Conservation (phyloP, 1,140 invertebrate species). For the Diorhabda elongata region DNA sequence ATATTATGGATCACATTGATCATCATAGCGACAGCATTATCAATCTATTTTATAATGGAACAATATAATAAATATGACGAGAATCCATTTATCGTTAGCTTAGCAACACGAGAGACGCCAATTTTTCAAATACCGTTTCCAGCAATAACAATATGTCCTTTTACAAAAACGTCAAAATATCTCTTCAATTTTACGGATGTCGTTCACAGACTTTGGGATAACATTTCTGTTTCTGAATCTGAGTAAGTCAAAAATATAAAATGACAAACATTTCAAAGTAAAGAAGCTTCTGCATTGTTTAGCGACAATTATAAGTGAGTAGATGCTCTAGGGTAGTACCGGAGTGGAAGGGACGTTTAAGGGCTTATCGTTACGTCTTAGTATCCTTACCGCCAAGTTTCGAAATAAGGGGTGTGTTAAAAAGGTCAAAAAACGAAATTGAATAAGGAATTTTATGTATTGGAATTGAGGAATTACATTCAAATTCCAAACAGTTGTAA, state of each 20-base stretch:
- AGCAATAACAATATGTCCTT: conserved; percentile 52
- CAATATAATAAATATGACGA: conserved; percentile 52
- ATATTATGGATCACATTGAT: conserved; percentile 30
- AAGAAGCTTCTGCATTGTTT: too few species aligned
- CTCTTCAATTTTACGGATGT: neutral
- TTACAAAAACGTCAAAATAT: conserved; percentile 37
- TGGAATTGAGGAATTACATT: too few species aligned
- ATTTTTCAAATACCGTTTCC: conserved; percentile 55
- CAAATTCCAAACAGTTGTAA: too few species aligned
- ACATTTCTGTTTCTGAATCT: neutral
- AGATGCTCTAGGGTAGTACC: too few species aligned
- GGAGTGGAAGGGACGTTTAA: too few species aligned
- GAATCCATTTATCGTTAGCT: conserved; percentile 54
- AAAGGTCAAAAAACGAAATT: too few species aligned
- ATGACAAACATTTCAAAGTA: too few species aligned
- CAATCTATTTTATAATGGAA: conserved; percentile 30
- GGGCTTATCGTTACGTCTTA: too few species aligned
- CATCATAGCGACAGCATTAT: conserved; percentile 11
- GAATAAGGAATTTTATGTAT: too few species aligned
- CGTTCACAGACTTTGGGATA: neutral
- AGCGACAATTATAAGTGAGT: too few species aligned
- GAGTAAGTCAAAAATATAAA: conserved; percentile 4
- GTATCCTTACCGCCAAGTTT: too few species aligned
- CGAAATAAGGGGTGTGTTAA: too few species aligned
- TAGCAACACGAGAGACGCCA: conserved; percentile 50